Percentiles rank a stretch among this genome's conserved stretches.
phyloP scores from a whole-genome alignment of 2,797 vertebrate species.

The Toxotes lorentzi region DNA sequence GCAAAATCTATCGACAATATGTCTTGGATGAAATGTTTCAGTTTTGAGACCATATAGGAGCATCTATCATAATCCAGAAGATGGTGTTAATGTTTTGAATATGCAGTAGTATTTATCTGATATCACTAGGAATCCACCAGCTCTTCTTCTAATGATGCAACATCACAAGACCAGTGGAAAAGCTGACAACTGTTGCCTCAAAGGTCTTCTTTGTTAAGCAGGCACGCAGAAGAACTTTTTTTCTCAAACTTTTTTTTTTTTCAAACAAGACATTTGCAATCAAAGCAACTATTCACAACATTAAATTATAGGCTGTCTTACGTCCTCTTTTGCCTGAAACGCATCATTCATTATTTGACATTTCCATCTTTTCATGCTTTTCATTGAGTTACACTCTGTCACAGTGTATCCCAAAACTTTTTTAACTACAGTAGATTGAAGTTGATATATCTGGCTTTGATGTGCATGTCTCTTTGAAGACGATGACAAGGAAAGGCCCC shows the following conservation, averaged over 20 bases:
- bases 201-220: constrained; percentile 61
- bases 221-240: constrained; percentile 1
- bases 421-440: neutral
- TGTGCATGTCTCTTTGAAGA: constrained; percentile 23
- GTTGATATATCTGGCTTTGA: constrained; percentile 7
- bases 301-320: neutral
- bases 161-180: constrained; percentile 52
- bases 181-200: constrained; percentile 46
- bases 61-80: neutral
- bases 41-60: neutral
- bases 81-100: neutral
- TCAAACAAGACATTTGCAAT: constrained; percentile 25
- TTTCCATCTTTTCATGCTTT: constrained; percentile 13
- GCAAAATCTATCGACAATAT: no score
- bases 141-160: constrained; percentile 15
- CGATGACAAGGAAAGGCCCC: neutral
- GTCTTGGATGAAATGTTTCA: no score
- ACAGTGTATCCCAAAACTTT: neutral
- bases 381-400: neutral
- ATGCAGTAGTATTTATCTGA: neutral
- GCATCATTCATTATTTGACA: constrained; percentile 1
- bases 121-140: constrained; percentile 1
- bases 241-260: neutral
- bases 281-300: constrained; percentile 58
- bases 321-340: neutral